A percentile compares a stretch with the other conserved stretches of the same genome.
Conservation (phyloP, 2,888 invertebrate species). For the Ashinkailepas kermadecensis region DNA sequence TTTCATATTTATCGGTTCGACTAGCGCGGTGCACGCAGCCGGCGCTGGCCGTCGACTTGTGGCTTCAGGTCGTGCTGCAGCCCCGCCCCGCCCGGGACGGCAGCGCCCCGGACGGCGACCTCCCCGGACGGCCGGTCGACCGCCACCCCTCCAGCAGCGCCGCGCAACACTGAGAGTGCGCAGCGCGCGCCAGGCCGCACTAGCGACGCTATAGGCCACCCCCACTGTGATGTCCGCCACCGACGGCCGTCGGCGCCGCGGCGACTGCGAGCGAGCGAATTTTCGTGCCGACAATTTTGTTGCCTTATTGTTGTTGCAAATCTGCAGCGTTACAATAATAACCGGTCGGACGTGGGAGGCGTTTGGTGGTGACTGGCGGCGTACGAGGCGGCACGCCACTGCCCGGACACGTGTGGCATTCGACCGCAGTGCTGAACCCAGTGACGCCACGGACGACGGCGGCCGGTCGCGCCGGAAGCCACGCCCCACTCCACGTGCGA, state of each 20-base stretch:
- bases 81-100: too few relatives aligned
- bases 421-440: too few relatives aligned
- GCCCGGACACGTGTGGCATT: too few relatives aligned
- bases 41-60: not conserved
- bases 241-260: not conserved
- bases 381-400: too few relatives aligned
- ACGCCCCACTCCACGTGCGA: too few relatives aligned
- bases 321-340: slow-evolving; percentile 11
- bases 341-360: not conserved
- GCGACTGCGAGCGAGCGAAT: not conserved
- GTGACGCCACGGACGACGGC: too few relatives aligned
- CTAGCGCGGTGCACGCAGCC: not conserved
- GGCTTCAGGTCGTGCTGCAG: not conserved
- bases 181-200: not conserved
- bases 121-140: too few relatives aligned
- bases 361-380: too few relatives aligned
- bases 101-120: too few relatives aligned
- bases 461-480: too few relatives aligned
- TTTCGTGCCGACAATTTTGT: not conserved
- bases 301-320: slow-evolving; percentile 20
- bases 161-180: not conserved
- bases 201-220: not conserved
- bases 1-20: not conserved
- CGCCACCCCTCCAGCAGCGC: too few relatives aligned
- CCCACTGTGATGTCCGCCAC: not conserved